Percentiles rank a stretch among this genome's conserved stretches.
Evolutionary conservation across 2,797 vertebrate species (phyloP).

Genomic region (Somateria mollissima): DNA sequence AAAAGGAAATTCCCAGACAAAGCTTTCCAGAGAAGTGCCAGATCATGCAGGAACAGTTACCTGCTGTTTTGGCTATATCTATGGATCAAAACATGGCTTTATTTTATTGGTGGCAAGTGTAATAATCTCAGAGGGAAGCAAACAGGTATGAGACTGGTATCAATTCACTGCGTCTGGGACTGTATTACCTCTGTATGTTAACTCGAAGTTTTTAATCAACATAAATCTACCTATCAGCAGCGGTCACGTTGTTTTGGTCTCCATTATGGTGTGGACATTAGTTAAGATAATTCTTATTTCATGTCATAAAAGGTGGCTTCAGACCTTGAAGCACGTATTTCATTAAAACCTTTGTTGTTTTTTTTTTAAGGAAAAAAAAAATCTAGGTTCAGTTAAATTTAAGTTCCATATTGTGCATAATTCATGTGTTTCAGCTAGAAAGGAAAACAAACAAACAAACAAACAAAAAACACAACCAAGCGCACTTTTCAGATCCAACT

Average conservation of each 20-base stretch:
- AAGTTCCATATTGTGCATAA: background rate
- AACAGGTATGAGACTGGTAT: background rate
- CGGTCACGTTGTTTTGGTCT: background rate
- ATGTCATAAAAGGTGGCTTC: background rate
- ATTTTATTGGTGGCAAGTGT: background rate
- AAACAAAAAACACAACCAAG: background rate
- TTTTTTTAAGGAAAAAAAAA: background rate
- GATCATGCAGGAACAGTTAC: background rate
- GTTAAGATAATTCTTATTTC: background rate
- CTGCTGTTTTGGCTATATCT: background rate
- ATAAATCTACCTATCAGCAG: background rate
- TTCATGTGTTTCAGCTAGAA: background rate
- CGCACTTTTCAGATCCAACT: background rate
- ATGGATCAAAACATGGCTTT: background rate
- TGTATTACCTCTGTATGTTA: background rate
- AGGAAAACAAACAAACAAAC: background rate
- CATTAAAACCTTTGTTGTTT: background rate
- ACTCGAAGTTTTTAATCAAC: background rate
- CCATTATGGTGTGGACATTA: background rate
- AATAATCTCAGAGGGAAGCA: background rate
- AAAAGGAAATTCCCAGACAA: background rate
- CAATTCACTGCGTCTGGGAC: rapidly evolving
- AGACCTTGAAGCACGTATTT: background rate
- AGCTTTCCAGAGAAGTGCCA: background rate
- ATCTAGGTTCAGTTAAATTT: background rate